These are phyloP conservation scores for Phenganax subtilis DNA, from an alignment of 92 coral and sea anemone species.

Conservation along the genomic window DNA sequence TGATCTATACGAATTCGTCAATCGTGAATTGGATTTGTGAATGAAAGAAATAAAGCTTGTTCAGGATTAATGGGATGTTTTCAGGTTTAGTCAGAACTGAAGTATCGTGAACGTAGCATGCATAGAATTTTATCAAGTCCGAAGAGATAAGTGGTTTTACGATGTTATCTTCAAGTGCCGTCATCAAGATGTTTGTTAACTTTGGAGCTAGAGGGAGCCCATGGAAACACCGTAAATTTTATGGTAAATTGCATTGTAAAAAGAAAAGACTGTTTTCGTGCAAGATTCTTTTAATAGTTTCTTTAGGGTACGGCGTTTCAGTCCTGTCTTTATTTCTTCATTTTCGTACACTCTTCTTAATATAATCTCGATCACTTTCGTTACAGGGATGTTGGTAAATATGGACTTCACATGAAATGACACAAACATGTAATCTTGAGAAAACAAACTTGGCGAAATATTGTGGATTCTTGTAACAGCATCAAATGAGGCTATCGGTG, in stretches of 20 bases:
- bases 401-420: not conserved
- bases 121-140: conserved; percentile 31
- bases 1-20: too few relatives aligned
- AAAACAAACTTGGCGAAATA: not conserved
- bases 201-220: conserved; percentile 45
- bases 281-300: conserved; percentile 42
- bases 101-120: conserved; percentile 37
- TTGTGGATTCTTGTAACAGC: conserved; percentile 12
- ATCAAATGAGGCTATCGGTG: conserved; percentile 19
- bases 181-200: conserved; percentile 29
- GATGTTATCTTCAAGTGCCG: conserved; percentile 21
- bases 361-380: too few relatives aligned
- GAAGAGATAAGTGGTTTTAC: conserved; percentile 14
- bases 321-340: conserved; percentile 30
- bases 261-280: conserved; percentile 40
- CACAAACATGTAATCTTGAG: not conserved
- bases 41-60: conserved; percentile 12
- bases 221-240: conserved; percentile 45
- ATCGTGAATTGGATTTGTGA: not conserved
- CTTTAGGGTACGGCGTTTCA: conserved; percentile 39
- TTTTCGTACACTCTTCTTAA: not conserved
- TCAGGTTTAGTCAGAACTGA: conserved; percentile 32
- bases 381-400: not conserved
- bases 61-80: not conserved
- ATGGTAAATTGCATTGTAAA: conserved; percentile 1